Base-by-base conservation (phyloP, 2,113 vertebrate species). In the Syngnathoides biaculeatus region DNA sequence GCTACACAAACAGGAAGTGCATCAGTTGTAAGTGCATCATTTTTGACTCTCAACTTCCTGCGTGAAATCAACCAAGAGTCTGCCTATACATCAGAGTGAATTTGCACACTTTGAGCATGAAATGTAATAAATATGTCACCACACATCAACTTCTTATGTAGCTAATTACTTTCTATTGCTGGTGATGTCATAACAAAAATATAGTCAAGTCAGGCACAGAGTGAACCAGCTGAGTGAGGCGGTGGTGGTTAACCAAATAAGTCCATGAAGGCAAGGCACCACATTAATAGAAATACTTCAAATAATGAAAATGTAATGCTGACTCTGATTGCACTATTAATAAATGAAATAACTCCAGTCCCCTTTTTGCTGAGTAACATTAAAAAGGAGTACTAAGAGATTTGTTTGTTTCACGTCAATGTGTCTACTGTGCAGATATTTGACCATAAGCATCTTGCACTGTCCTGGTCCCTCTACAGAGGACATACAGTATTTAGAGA, bases 181-280 rank as follows among this genome's bases (percentile, higher is more conserved):
- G 27, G 35, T 58, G 57, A 38, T n/a, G 19, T 38, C 27, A 61
- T 8, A 22, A 42, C 7, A 43, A 0, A 39, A 59, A 38, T 20
- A 38, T 20, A 47, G 22, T 26, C 22, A 14, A 66, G 47, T 77
- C 63, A 84, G 73, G 76, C 73, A 82, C 66, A 70, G 57, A 42
- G 27, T 61, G 43, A 47, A 74, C 70, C 38, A 69, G 73, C 39
- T 52, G 24, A 69, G 59, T 43, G 52, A 38, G 68, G 24, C 56
- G 43, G 52, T 43, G 68, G 24, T 60, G 43, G 67, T 43, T 61
- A 75, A 75, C 78, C n/a, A 67, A 67, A 14, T 39, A 60, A 62
- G 69, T 79, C 65, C 67, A 73, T 62, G 62, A 86, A 82, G 82
- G 79, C 79, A 86, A 82, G 82, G 79, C 79, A 86, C 79, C 64